Conservation (phyloP, 2,113 vertebrate species). For the Sander lucioperca region DNA sequence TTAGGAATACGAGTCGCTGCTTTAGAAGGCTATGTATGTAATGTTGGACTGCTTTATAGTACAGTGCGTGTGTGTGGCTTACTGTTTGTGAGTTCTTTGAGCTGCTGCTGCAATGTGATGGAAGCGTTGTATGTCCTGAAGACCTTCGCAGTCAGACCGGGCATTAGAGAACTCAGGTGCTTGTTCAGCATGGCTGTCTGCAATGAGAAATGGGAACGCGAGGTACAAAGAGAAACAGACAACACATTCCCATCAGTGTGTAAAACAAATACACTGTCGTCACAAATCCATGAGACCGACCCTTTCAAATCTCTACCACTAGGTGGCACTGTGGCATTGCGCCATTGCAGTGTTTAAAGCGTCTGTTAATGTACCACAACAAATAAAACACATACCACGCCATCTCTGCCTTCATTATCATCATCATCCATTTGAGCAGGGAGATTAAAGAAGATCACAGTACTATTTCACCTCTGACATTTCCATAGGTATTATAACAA, state of each 20-base stretch:
- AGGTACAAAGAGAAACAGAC: neutral
- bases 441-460: constrained; percentile 58
- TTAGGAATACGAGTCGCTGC: neutral
- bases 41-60: neutral
- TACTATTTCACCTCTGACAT: constrained; percentile 40
- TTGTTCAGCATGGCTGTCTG: constrained; percentile 84
- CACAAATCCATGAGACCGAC: neutral
- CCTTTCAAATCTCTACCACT: constrained; percentile 34
- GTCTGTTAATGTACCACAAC: neutral
- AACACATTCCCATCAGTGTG: neutral
- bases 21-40: constrained; percentile 2
- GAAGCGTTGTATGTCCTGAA: constrained; percentile 89
- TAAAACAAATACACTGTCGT: neutral
- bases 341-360: neutral
- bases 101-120: constrained; percentile 87
- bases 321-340: constrained; percentile 74
- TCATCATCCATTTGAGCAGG: constrained; percentile 50
- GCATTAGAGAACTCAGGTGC: constrained; percentile 85
- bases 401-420: constrained; percentile 33
- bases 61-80: constrained; percentile 21
- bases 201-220: neutral
- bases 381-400: constrained; percentile 44
- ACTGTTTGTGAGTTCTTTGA: constrained; percentile 83
- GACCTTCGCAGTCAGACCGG: constrained; percentile 86
- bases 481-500: constrained; percentile 52